Base-by-base conservation (phyloP, 2,113 vertebrate species). In the Manacus vitellinus region DNA sequence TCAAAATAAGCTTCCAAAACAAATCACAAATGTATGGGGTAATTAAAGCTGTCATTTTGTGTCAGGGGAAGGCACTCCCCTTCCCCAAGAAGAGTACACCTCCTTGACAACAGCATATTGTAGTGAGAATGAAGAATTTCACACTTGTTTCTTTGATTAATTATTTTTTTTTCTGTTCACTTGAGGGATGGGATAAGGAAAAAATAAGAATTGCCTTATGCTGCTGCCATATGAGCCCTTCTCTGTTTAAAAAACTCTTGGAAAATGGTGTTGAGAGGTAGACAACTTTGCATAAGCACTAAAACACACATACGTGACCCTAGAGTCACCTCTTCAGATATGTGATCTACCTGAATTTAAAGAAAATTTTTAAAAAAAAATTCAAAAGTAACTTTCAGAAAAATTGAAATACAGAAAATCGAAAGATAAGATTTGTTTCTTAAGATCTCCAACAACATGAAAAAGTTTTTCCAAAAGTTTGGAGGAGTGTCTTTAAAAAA, bases 1-100 rank as follows among this genome's bases (percentile, higher is more conserved):
- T 94, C 79, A 92, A 85, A 95, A 93, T 88, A 94, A 88, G 17
- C 78, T 96, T 91, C 54, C 74, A 77, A 84, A 89, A 67, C 75
- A 85, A 94, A 92, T 91, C 80, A 75, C 55, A 76, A 80, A 84
- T 43, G 30, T 35, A 47, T 31, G 33, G 25, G 33, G n/a, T 79
- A 73, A 85, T 73, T 71, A 66, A 59, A 91, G 41, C 41, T 85
- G 84, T 65, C 90, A 89, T 43, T 86, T 73, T 73, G 49, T 56
- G 55, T 63, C 4, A 0, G 27, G 27, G 7, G 22, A 91, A 35
- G 93, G 37, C 17, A 55, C 55, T 65, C 8, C 25, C 25, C 46
- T 82, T 35, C 61, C 16, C 1, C 5, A 82, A 75, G 66, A 87
- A 81, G 28, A 71, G 37, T 39, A 49, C 25, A 63, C 15, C n/a